Percentiles rank a stretch among this genome's conserved stretches.
Evolutionary conservation across 2,888 invertebrate species (phyloP).

Genomic region (Frankliniella intonsa): DNA sequence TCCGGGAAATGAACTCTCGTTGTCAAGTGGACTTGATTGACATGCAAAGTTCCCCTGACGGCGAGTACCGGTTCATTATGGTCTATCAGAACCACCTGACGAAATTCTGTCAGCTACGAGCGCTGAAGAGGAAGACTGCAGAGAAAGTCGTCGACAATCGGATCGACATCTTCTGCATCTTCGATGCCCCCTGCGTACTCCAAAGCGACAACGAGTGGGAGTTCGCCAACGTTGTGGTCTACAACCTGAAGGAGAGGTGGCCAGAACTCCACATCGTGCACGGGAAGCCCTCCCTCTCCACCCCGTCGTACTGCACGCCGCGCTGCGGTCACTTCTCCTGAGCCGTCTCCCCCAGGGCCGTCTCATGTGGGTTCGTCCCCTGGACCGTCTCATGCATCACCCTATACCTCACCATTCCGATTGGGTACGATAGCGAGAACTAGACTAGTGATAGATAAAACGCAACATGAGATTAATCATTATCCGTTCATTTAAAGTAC

Average conservation of each 20-base stretch:
- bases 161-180: conserved; percentile 40
- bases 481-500: too few relatives aligned
- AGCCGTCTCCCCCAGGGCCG: too few relatives aligned
- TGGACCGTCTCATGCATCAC: too few relatives aligned
- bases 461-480: too few relatives aligned
- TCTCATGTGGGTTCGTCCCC: too few relatives aligned
- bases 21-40: conserved; percentile 33
- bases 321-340: too few relatives aligned
- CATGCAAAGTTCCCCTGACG: neutral
- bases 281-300: conserved; percentile 36
- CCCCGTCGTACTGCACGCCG: too few relatives aligned
- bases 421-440: too few relatives aligned
- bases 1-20: conserved; percentile 30
- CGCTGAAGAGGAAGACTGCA: conserved; percentile 36
- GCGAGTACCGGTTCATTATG: neutral
- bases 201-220: conserved; percentile 42
- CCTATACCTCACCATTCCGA: too few relatives aligned
- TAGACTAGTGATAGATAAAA: too few relatives aligned
- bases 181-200: conserved; percentile 41
- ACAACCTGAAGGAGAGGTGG: conserved; percentile 39
- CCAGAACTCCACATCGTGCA: conserved; percentile 40
- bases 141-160: conserved; percentile 40
- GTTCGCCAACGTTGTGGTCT: conserved; percentile 40
- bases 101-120: neutral
- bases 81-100: conserved; percentile 33